A percentile compares a stretch with the other conserved stretches of the same genome.
These are phyloP conservation scores for Strix aluco DNA, from an alignment of 2,113 vertebrate genomes.

Conservation along the genomic window DNA sequence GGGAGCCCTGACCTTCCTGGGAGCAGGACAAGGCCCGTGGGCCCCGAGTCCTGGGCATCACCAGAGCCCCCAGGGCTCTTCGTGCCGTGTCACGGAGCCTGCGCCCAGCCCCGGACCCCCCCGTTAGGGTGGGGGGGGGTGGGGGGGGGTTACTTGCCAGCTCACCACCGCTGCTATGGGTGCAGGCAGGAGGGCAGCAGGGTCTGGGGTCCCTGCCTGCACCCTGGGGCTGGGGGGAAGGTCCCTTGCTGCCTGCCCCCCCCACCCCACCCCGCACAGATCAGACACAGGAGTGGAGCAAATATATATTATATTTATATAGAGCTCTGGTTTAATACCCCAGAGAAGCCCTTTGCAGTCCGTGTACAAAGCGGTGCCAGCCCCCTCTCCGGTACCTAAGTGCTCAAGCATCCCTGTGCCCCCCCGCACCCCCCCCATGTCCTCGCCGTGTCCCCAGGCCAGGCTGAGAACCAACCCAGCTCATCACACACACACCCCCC, in stretches of 20 bases:
- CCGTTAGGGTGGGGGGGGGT: not conserved
- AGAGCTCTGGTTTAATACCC: conserved; percentile 22
- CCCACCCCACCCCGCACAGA: not conserved
- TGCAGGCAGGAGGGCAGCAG: not conserved
- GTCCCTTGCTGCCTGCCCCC: no score
- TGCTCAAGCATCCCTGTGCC: not conserved
- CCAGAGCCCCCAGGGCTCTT: not conserved
- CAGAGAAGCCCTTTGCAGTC: not conserved
- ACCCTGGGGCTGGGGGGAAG: not conserved
- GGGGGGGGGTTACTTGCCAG: not conserved
- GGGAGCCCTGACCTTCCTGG: not conserved
- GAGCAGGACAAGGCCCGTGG: not conserved
- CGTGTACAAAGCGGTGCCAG: conserved; percentile 11
- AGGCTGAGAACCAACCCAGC: not conserved
- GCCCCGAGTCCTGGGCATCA: not conserved
- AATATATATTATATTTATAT: conserved; percentile 66
- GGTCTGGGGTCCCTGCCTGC: not conserved
- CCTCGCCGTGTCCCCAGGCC: not conserved
- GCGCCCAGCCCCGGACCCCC: not conserved
- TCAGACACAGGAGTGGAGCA: not conserved
- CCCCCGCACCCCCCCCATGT: not conserved
- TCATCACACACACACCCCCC: not conserved
- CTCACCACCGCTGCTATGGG: not conserved
- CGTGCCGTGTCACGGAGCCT: not conserved
- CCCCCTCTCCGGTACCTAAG: not conserved